Evolutionary conservation across 2,797 vertebrate genomes (phyloP).

Genomic region (Falco peregrinus): DNA sequence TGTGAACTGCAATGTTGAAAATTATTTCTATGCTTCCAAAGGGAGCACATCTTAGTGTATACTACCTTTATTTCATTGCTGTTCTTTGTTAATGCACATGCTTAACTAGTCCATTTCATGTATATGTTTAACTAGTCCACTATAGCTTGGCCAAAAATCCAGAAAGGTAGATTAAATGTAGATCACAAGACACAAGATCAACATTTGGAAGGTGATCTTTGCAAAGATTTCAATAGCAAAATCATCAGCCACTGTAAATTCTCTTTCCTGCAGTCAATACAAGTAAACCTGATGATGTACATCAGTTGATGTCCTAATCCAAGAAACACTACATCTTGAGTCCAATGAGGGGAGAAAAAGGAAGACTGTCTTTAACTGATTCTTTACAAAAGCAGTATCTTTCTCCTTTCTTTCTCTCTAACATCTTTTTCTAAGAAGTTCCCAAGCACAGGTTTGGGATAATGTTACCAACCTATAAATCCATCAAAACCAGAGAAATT

Average conservation of each 20-base stretch:
- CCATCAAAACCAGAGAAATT: neutral
- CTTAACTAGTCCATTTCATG: neutral
- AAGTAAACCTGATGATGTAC: neutral
- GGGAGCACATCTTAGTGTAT: neutral
- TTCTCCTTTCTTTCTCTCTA: neutral
- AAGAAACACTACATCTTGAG: neutral
- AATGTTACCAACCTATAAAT: neutral
- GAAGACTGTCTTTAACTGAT: neutral
- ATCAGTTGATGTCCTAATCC: neutral
- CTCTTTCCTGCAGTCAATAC: neutral
- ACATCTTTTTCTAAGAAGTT: neutral
- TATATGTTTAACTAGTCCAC: neutral
- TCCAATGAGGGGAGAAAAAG: neutral
- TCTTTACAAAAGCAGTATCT: neutral
- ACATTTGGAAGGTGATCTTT: neutral
- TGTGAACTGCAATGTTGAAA: neutral
- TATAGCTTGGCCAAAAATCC: neutral
- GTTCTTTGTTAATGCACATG: neutral
- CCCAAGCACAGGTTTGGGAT: neutral
- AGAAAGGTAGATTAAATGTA: neutral
- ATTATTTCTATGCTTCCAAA: neutral
- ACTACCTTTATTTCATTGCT: neutral
- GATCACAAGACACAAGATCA: neutral
- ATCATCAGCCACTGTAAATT: neutral
- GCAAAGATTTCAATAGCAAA: neutral